phyloP scores from a whole-genome alignment of 2,888 invertebrate species.

The Eristalis intricaria region DNA sequence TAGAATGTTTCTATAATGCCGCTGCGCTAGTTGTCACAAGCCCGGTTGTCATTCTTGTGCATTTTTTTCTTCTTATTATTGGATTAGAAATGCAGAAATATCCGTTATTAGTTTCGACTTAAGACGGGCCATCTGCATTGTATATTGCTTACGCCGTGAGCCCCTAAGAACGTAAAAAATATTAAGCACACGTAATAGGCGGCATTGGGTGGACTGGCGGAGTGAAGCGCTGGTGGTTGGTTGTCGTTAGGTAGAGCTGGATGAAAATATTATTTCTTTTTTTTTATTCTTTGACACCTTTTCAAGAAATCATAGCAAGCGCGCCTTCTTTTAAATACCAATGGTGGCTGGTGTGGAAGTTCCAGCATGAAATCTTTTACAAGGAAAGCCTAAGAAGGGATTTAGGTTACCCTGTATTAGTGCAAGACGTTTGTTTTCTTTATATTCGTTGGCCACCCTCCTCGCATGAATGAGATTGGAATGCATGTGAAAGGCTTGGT shows the following conservation, averaged over 20 bases:
- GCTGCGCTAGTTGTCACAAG: background rate
- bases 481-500: constrained; percentile 33
- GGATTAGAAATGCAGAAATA: constrained; percentile 75
- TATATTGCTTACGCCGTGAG: constrained; percentile 38
- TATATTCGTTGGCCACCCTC: background rate
- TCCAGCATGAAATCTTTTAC: constrained; percentile 72
- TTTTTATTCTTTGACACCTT: constrained; percentile 62
- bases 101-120: constrained; percentile 71
- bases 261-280: constrained; percentile 19
- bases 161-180: constrained; percentile 50
- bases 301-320: constrained; percentile 46
- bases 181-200: constrained; percentile 48
- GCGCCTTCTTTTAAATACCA: constrained; percentile 50
- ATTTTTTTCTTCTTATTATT: constrained; percentile 72
- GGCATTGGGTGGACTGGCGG: background rate
- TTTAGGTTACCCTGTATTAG: constrained; percentile 58
- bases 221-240: background rate
- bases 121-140: constrained; percentile 66
- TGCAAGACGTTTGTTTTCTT: background rate
- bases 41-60: background rate
- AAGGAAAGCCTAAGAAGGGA: constrained; percentile 73
- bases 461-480: constrained; percentile 45
- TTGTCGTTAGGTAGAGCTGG: constrained; percentile 1
- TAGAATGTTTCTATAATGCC: background rate
- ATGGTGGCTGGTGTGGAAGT: constrained; percentile 22